These are phyloP conservation scores for Pogonus chalceus DNA, from an alignment of 1,140 invertebrate genomes.

Conservation along the genomic window DNA sequence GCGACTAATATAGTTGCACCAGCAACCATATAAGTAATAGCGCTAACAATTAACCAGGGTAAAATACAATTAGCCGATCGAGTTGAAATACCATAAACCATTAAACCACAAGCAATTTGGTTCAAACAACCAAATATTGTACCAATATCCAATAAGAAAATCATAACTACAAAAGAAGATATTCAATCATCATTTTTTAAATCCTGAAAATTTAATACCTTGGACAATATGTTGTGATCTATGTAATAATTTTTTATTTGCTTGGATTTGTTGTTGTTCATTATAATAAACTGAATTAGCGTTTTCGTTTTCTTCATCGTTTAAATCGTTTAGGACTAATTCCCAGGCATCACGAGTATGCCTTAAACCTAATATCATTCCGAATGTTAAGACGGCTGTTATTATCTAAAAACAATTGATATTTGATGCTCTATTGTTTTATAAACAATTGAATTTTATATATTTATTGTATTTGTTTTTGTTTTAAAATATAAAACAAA, in stretches of 20 bases:
- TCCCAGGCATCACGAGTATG: conserved; percentile 1
- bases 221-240: not conserved
- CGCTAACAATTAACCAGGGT: conserved; percentile 15
- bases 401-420: not conserved
- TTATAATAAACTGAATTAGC: not conserved
- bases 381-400: not conserved
- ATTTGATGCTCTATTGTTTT: too few relatives aligned
- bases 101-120: conserved; percentile 1
- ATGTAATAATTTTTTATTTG: not conserved
- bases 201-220: not conserved
- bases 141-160: not conserved
- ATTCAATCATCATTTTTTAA: not conserved
- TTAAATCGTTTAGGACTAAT: not conserved
- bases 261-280: not conserved
- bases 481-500: too few relatives aligned
- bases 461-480: too few relatives aligned
- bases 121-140: conserved; percentile 4
- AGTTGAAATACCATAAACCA: conserved; percentile 12
- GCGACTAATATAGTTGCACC: conserved; percentile 9
- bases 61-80: conserved; percentile 14
- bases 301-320: not conserved
- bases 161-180: not conserved
- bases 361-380: not conserved
- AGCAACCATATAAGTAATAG: conserved; percentile 10
- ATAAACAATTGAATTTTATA: too few relatives aligned